phyloP scores from a whole-genome alignment of 2,113 vertebrate genomes.

The Plecotus auritus region DNA sequence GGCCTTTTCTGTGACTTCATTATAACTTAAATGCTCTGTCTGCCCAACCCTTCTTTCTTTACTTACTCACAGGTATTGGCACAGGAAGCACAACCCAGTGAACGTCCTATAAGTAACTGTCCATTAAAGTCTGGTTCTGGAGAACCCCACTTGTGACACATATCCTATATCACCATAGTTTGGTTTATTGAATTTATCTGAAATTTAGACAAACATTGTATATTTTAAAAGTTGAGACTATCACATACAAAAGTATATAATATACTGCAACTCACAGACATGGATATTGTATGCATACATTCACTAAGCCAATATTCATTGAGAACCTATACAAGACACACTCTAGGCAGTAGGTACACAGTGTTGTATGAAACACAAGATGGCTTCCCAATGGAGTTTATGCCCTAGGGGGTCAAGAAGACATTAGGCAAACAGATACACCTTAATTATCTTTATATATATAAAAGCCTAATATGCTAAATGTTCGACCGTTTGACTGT shows the following conservation, averaged over 20 bases:
- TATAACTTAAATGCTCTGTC: not conserved
- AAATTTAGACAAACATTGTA: not conserved
- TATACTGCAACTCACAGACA: not conserved
- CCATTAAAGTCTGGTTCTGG: not conserved
- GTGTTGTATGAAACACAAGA: not conserved
- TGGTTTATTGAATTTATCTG: not conserved
- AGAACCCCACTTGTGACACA: not conserved
- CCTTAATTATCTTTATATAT: not conserved
- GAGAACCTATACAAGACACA: not conserved
- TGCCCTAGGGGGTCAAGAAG: not conserved
- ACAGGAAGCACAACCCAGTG: not conserved
- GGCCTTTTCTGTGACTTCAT: not conserved
- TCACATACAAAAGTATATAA: not conserved
- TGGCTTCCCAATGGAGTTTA: not conserved
- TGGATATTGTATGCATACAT: not conserved
- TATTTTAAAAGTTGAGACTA: not conserved
- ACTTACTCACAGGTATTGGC: not conserved
- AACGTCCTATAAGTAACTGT: not conserved
- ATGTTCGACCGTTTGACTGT: too few species aligned
- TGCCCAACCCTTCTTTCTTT: not conserved
- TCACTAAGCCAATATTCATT: not conserved
- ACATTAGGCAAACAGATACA: not conserved
- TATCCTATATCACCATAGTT: not conserved
- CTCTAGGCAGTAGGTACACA: not conserved
- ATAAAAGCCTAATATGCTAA: too few species aligned